Conservation (phyloP, 2,888 invertebrate species). For the Tridacna crocea region DNA sequence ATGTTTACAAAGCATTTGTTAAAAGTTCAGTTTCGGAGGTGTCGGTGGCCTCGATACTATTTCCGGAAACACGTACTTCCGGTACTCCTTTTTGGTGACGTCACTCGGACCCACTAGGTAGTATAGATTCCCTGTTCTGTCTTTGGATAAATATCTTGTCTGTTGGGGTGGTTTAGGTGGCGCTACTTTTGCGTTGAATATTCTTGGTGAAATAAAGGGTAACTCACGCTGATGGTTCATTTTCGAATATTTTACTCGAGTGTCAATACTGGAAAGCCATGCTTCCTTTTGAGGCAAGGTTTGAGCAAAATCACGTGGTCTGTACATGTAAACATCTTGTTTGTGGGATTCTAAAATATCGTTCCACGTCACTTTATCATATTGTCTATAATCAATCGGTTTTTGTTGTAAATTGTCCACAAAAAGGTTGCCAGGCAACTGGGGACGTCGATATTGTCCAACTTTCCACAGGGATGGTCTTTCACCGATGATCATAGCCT, state of each 20-base stretch:
- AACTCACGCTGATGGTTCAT: constrained; percentile 38
- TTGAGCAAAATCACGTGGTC: constrained; percentile 35
- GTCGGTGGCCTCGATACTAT: constrained; percentile 34
- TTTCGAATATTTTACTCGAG: constrained; percentile 50
- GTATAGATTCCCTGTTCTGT: constrained; percentile 44
- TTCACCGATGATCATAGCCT: constrained; percentile 60
- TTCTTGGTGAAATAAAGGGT: constrained; percentile 62
- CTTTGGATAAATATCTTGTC: constrained; percentile 46
- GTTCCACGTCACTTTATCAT: constrained; percentile 53
- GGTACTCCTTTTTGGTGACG: constrained; percentile 47
- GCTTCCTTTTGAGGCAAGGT: constrained; percentile 60
- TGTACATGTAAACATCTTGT: constrained; percentile 43
- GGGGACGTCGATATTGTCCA: constrained; percentile 21
- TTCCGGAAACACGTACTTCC: constrained; percentile 52
- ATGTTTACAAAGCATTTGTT: background rate
- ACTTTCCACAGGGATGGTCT: constrained; percentile 49
- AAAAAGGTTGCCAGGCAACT: constrained; percentile 55
- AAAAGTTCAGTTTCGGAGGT: constrained; percentile 20
- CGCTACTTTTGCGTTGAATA: constrained; percentile 48
- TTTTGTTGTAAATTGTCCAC: constrained; percentile 56
- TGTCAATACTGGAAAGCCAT: constrained; percentile 59
- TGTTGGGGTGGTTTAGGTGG: constrained; percentile 36
- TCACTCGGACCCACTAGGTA: constrained; percentile 55
- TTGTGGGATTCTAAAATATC: constrained; percentile 55
- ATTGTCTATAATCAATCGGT: constrained; percentile 47